phyloP scores from a whole-genome alignment of 2,113 vertebrate species.

The Mastomys coucha region DNA sequence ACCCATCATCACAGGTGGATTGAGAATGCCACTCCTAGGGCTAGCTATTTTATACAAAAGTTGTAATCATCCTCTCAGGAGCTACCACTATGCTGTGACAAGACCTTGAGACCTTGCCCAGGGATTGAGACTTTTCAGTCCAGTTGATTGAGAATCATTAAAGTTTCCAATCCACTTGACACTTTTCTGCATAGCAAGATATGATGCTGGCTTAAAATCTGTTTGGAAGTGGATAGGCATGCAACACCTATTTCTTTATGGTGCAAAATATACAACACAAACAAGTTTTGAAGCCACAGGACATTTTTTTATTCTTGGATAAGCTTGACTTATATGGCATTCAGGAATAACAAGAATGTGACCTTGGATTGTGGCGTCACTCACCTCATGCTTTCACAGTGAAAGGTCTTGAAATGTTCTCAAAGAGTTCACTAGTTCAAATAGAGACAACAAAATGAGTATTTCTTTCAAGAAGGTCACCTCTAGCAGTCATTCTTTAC shows the following conservation, averaged over 20 bases:
- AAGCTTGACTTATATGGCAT: not conserved
- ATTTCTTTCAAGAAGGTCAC: not conserved
- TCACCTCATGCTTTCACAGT: not conserved
- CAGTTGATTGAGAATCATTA: constrained; percentile 20
- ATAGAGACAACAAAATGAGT: not conserved
- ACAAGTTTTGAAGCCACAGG: constrained; percentile 27
- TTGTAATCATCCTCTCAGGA: constrained; percentile 33
- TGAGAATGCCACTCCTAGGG: not conserved
- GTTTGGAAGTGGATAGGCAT: not conserved
- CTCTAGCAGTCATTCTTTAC: constrained; percentile 38
- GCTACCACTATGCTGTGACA: not conserved
- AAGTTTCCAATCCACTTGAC: constrained; percentile 25
- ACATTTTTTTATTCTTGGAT: not conserved
- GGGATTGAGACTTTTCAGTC: not conserved
- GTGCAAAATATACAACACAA: not conserved
- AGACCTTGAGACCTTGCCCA: not conserved
- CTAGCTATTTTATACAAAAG: not conserved
- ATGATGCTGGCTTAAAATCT: not conserved
- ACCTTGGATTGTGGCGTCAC: not conserved
- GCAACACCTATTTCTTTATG: not conserved
- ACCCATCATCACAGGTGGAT: not conserved
- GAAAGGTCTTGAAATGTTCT: not conserved
- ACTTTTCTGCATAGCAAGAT: not conserved
- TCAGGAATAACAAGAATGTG: not conserved
- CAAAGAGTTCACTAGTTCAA: not conserved